Conservation (phyloP, 2,888 invertebrate species). For the Scaptomyza tumidula region DNA sequence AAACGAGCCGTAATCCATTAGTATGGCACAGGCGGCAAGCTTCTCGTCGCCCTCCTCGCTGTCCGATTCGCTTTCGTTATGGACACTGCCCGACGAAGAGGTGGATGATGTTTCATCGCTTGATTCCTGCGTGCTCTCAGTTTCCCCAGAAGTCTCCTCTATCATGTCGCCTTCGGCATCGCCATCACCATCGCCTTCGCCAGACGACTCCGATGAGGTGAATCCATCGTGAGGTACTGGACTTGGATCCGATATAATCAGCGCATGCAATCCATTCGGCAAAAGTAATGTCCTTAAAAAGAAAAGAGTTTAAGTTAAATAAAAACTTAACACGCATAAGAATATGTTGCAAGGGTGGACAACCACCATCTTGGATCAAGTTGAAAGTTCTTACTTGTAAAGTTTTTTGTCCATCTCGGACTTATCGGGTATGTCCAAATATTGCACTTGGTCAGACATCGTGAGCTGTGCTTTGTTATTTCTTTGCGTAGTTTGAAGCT, state of each 20-base stretch:
- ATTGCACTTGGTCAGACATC: constrained; percentile 67
- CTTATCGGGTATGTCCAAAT: constrained; percentile 87
- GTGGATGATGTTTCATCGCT: constrained; percentile 23
- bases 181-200: constrained; percentile 4
- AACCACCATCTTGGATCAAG: background rate
- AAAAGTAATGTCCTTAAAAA: constrained; percentile 87
- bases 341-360: background rate
- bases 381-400: constrained; percentile 87
- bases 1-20: constrained; percentile 91
- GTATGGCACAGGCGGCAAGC: constrained; percentile 90
- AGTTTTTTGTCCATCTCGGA: constrained; percentile 91
- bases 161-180: constrained; percentile 62
- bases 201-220: constrained; percentile 76
- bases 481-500: background rate
- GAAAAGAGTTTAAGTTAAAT: no score
- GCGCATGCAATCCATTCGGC: constrained; percentile 89
- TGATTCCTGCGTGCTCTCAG: constrained; percentile 60
- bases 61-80: constrained; percentile 29
- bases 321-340: background rate
- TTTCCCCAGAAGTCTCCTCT: constrained; percentile 66
- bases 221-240: constrained; percentile 81
- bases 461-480: background rate
- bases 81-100: constrained; percentile 53
- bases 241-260: constrained; percentile 89
- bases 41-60: constrained; percentile 81